Percentiles rank a stretch among this genome's conserved stretches.
Evolutionary conservation across 1,140 invertebrate genomes (phyloP).

Genomic region (Zaprionus vittiger): DNA sequence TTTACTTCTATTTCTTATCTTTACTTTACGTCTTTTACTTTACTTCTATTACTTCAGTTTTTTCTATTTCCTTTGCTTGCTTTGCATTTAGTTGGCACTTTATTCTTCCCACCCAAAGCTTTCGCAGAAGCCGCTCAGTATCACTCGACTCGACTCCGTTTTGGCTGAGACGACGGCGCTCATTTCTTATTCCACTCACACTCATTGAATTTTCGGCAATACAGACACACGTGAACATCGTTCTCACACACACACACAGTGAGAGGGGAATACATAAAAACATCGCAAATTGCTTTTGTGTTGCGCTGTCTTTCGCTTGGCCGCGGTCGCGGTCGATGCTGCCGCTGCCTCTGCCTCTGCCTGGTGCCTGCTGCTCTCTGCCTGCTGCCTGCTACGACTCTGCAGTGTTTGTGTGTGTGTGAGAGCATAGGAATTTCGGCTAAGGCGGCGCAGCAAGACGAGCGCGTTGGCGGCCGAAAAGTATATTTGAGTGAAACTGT

Average conservation of each 20-base stretch:
- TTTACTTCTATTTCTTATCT: no score
- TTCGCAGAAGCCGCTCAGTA: conserved; percentile 32
- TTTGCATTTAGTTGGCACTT: no score
- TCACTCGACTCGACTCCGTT: conserved; percentile 20
- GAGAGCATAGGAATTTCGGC: conserved; percentile 67
- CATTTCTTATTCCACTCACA: conserved; percentile 44
- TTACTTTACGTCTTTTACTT: background rate
- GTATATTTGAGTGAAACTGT: conserved; percentile 61
- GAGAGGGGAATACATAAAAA: conserved; percentile 23
- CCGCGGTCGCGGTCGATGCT: conserved; percentile 32
- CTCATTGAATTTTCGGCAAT: conserved; percentile 53
- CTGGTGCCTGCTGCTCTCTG: conserved; percentile 11
- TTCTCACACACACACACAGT: conserved; percentile 9
- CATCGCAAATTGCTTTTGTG: conserved; percentile 37
- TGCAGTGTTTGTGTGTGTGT: conserved; percentile 15
- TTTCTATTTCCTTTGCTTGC: no score
- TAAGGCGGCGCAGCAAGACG: conserved; percentile 31
- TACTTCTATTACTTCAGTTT: no score
- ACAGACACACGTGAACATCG: conserved; percentile 15
- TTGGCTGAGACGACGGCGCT: conserved; percentile 8
- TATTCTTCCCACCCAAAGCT: background rate
- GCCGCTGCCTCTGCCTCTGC: conserved; percentile 13
- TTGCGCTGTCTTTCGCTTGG: conserved; percentile 38
- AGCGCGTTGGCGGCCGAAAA: conserved; percentile 42
- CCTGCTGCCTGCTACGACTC: background rate